phyloP scores from a whole-genome alignment of 2,113 vertebrate species.

The Cygnus atratus region DNA sequence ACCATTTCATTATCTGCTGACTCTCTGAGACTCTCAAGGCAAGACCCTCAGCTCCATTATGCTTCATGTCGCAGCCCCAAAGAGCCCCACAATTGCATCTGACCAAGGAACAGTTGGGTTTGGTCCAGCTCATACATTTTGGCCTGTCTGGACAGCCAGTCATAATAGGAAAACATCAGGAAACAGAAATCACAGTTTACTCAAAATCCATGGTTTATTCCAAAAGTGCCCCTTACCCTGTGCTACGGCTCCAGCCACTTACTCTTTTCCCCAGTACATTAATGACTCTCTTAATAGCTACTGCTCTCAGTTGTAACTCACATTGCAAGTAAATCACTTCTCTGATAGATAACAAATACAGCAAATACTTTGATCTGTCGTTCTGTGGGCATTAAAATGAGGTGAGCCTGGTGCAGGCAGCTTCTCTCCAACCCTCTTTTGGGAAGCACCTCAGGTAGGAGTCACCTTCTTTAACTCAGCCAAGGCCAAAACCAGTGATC shows the following conservation, averaged over 20 bases:
- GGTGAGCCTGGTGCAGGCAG: neutral
- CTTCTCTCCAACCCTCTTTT: neutral
- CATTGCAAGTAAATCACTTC: neutral
- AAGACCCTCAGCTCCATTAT: neutral
- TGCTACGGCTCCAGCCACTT: neutral
- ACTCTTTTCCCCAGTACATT: neutral
- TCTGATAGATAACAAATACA: neutral
- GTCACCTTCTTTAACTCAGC: neutral
- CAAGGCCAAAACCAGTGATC: neutral
- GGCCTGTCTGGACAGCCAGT: neutral
- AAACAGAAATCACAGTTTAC: neutral
- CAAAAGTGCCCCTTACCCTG: too few relatives aligned
- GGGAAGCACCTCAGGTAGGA: neutral
- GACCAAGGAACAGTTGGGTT: neutral
- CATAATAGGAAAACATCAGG: neutral
- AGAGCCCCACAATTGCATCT: neutral
- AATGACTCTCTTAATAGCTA: neutral
- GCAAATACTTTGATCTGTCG: neutral
- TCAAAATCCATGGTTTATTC: neutral
- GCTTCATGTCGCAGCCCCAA: rapidly evolving
- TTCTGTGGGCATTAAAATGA: neutral
- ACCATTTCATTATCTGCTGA: too few relatives aligned
- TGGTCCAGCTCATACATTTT: neutral
- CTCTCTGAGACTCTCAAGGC: neutral
- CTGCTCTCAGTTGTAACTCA: too few relatives aligned